phyloP scores from a whole-genome alignment of 1,140 invertebrate genomes.

The Potamilus streckersoni region DNA sequence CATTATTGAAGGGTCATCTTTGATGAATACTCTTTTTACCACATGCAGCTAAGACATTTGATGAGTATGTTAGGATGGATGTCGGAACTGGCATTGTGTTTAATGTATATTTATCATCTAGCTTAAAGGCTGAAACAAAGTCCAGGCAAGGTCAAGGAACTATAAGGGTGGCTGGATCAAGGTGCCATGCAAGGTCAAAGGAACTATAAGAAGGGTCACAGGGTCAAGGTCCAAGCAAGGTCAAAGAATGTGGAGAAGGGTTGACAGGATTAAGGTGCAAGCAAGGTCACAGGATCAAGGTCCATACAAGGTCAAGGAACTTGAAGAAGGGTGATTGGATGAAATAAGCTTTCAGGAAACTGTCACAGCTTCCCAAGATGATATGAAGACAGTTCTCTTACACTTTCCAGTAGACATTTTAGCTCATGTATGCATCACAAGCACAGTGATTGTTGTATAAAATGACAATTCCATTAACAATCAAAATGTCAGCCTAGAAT shows the following conservation, averaged over 20 bases:
- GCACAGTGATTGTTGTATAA: not conserved
- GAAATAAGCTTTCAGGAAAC: slow-evolving; percentile 20
- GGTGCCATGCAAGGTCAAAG: no score
- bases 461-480: slow-evolving; percentile 10
- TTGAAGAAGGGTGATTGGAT: slow-evolving; percentile 37
- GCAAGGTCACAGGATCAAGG: slow-evolving; percentile 8
- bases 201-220: no score
- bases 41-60: slow-evolving; percentile 27
- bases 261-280: no score
- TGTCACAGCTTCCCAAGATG: slow-evolving; percentile 37
- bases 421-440: not conserved
- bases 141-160: slow-evolving; percentile 16
- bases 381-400: slow-evolving; percentile 48
- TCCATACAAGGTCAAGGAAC: slow-evolving; percentile 21
- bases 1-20: slow-evolving; percentile 32
- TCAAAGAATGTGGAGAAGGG: no score
- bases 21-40: slow-evolving; percentile 28
- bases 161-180: no score
- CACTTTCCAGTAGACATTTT: slow-evolving; percentile 35
- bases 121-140: slow-evolving; percentile 35
- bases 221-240: no score
- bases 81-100: slow-evolving; percentile 31
- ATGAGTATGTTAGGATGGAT: slow-evolving; percentile 30
- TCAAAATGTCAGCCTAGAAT: not conserved
- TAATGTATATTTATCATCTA: slow-evolving; percentile 31